Percentiles rank a stretch among this genome's conserved stretches.
Conservation (phyloP, 2,113 vertebrate species). For the Alethe castanea region DNA sequence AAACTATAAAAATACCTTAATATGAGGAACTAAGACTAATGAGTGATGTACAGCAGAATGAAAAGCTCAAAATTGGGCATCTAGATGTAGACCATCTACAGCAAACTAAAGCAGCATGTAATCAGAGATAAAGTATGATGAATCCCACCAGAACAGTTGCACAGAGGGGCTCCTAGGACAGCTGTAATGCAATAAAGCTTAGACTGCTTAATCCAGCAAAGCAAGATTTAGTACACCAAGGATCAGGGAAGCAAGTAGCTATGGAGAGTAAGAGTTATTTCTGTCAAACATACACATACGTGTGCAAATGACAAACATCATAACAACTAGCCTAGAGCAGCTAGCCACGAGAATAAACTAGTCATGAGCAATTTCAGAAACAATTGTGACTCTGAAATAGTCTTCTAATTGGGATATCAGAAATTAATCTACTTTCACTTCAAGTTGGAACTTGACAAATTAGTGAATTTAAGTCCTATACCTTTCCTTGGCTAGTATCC, state of each 20-base stretch:
- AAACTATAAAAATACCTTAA: neutral
- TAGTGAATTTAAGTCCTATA: neutral
- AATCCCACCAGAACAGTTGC: neutral
- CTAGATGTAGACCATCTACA: neutral
- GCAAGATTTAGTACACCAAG: neutral
- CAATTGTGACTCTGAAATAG: neutral
- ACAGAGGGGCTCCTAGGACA: neutral
- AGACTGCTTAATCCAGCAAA: neutral
- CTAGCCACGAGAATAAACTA: neutral
- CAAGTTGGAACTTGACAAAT: neutral
- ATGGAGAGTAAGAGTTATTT: neutral
- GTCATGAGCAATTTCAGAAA: neutral
- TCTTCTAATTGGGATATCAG: neutral
- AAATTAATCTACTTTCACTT: neutral
- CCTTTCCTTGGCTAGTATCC: neutral
- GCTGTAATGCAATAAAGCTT: neutral
- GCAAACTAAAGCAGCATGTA: neutral
- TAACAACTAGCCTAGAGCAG: neutral
- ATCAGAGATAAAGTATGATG: neutral
- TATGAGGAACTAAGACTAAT: neutral
- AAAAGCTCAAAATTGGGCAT: neutral
- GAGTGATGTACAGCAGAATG: fast-evolving
- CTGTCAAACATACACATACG: neutral
- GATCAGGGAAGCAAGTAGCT: neutral
- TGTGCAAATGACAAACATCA: neutral